Conservation (phyloP, 2,113 vertebrate genomes). For the Heteronetta atricapilla region DNA sequence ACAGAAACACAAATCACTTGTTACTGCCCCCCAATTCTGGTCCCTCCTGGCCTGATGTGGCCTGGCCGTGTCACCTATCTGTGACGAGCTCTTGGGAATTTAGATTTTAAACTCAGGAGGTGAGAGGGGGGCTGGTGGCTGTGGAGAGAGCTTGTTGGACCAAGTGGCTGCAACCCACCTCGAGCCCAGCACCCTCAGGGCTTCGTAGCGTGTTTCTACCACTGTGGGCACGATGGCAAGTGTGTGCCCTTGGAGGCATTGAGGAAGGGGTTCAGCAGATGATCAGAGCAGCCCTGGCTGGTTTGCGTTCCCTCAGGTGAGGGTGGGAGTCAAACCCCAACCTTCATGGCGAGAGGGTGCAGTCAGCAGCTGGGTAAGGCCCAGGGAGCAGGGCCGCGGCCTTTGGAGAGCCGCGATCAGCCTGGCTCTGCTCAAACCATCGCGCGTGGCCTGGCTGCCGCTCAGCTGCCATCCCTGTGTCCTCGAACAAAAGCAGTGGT, state of each 20-base stretch:
- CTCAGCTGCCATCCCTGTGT: too few species aligned
- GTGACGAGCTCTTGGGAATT: background rate
- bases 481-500: accelerated
- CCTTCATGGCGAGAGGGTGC: background rate
- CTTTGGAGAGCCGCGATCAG: background rate
- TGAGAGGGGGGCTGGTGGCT: background rate
- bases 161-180: background rate
- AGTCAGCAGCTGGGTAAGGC: background rate
- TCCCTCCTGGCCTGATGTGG: background rate
- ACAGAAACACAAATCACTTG: background rate
- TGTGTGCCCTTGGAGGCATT: background rate
- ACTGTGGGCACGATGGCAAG: background rate
- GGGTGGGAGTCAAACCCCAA: background rate
- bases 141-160: background rate
- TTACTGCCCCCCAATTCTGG: background rate
- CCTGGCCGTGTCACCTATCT: accelerated
- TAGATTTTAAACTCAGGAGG: background rate
- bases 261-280: background rate
- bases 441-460: accelerated
- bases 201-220: background rate
- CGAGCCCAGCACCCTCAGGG: background rate
- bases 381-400: background rate
- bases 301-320: background rate
- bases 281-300: background rate
- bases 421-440: background rate